Evolutionary conservation across 1,140 invertebrate genomes (phyloP).

Genomic region (Mycetomoellerius zeteki): DNA sequence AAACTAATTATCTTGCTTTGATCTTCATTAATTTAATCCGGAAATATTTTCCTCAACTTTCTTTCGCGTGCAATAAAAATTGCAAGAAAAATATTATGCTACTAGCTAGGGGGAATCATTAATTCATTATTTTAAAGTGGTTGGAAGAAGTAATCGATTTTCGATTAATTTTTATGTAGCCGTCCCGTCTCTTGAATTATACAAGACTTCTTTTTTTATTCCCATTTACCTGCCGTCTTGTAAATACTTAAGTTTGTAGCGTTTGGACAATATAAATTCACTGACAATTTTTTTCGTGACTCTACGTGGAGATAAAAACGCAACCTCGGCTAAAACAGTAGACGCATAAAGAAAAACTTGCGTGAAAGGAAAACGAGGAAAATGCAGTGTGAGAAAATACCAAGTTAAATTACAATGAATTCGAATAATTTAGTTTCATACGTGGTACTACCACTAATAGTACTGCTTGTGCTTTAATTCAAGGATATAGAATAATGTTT

Average conservation of each 20-base stretch:
- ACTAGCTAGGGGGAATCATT: neutral
- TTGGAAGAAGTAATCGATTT: neutral
- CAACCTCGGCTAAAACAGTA: neutral
- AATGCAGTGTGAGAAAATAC: neutral
- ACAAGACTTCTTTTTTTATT: neutral
- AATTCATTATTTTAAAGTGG: conserved; percentile 33
- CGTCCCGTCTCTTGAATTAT: conserved; percentile 3
- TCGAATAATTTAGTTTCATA: conserved; percentile 26
- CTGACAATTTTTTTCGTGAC: conserved; percentile 33
- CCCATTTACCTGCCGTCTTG: conserved; percentile 6
- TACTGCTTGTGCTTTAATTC: neutral
- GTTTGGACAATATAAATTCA: conserved; percentile 14
- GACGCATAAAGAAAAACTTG: conserved; percentile 12
- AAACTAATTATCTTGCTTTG: neutral
- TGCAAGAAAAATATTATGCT: neutral
- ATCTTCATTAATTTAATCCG: neutral
- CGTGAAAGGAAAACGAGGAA: conserved; percentile 18
- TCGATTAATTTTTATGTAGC: conserved; percentile 29
- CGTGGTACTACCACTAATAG: neutral
- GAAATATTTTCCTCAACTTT: neutral
- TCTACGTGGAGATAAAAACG: conserved; percentile 13
- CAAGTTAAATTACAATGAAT: neutral
- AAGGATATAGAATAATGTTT: neutral
- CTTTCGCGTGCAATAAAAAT: neutral
- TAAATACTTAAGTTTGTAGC: conserved; percentile 38